Percentiles rank a stretch among this genome's conserved stretches.
phyloP scores from a whole-genome alignment of 2,113 vertebrate species.

The Aythya baeri region DNA sequence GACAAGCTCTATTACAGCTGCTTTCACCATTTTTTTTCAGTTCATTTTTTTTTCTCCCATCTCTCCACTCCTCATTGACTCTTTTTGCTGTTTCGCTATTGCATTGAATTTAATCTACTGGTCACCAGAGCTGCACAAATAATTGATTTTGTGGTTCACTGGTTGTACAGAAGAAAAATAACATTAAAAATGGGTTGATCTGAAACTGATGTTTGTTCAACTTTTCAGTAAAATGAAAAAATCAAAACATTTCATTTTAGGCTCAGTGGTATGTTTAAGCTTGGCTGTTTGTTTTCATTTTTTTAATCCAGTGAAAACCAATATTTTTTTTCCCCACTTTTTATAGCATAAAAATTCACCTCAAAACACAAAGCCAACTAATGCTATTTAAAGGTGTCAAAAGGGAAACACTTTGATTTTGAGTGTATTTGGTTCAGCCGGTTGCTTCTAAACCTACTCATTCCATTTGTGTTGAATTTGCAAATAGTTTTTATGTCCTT shows the following conservation, averaged over 20 bases:
- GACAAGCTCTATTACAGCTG: neutral
- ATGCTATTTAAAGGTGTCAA: neutral
- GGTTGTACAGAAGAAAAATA: constrained; percentile 10
- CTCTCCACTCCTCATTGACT: constrained; percentile 24
- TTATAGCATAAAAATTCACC: neutral
- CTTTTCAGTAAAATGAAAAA: constrained; percentile 39
- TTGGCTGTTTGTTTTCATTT: constrained; percentile 8
- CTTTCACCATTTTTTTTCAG: neutral
- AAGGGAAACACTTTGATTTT: neutral
- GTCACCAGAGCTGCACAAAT: constrained; percentile 46
- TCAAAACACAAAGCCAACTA: neutral
- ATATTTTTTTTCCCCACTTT: neutral
- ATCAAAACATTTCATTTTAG: constrained; percentile 35
- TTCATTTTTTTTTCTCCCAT: neutral
- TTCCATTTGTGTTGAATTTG: neutral
- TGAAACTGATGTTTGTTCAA: constrained; percentile 39
- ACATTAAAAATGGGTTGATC: constrained; percentile 39
- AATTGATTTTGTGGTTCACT: constrained; percentile 64
- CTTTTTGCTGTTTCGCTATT: neutral
- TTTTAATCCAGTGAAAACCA: neutral
- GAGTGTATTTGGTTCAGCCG: neutral
- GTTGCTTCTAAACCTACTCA: neutral
- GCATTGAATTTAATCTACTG: constrained; percentile 46
- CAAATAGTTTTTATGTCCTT: neutral
- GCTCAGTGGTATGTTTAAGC: neutral